Base-by-base conservation (phyloP, 35 echinoderm and acorn worm species). In the Lytechinus variegatus region DNA sequence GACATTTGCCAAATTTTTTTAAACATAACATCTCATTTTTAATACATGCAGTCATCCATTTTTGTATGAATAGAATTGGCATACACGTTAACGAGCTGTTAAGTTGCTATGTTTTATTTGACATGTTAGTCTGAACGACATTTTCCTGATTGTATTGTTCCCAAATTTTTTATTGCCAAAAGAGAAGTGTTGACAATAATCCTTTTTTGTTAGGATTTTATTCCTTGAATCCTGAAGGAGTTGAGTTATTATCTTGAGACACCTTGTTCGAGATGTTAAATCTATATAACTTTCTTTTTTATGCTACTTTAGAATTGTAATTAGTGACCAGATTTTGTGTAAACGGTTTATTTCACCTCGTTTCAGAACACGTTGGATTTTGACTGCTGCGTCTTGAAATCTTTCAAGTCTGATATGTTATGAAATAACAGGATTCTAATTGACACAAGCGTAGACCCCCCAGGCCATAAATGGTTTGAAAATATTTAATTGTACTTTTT, bases 281-380 rank as follows among this genome's bases (percentile, higher is more conserved):
- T 79, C 66, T 79, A 7, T 24, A 79, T 79, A 7, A 79, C 56
- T 79, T 79, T 6, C 66, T 24, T 24, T 5, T 79, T 58, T 0
- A 79, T 79, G 66, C 66, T 79, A 24, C n/a, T n/a, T 16, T 79
- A 79, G 66, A 79, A 79, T 79, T 79, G 66, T 79, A 79, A 79
- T 44, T 44, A 44, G 2, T 16, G 14, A 58, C 66, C 66, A 79
- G 19, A 7, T 79, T 79, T 6, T 79, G 66, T 79, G 19, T 79
- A 1, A 16, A 79, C 19, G 19, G 66, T 16, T 16, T 79, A 24
- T n/a, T 79, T 79, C 66, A 79, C 8, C 16, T n/a, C 16, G 4
- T n/a, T 58, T 58, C n/a, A n/a, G 66, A 79, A 79, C 66, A 79
- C 19, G 66, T 79, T 79, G 4, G 66, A 79, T 79, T 79, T 79